Base-by-base conservation (phyloP, 2,888 invertebrate genomes). In the Pyrrhia umbra region DNA sequence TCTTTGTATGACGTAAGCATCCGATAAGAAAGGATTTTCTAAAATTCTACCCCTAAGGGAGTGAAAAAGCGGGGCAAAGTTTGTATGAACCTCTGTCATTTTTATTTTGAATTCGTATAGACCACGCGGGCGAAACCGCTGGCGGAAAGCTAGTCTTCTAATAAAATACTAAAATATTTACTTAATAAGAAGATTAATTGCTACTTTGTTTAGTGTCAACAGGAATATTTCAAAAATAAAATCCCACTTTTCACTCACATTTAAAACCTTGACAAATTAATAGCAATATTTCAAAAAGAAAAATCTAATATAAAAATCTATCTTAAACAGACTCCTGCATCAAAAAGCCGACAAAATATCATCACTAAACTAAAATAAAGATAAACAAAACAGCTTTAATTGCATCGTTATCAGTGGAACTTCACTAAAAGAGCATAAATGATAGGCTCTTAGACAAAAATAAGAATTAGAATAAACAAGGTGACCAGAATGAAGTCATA, bases 401-500 rank as follows among this genome's bases (percentile, higher is more conserved):
- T 78, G 81, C 83, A 72, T 83, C 83, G 75, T 87, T 89, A 89
- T 87, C 85, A 82, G 55, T 71, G 16, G 55, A 69, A 68, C 65
- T 58, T 55, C 61, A 66, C 68, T 51, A 42, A 61, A 55, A 46
- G 51, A 65, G 45, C 81, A 80, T 84, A 85, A 75, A 81, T 69
- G 75, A 79, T 77, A 76, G 75, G 80, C 79, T 78, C 77, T 79
- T 76, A 83, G 79, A 74, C 55, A 62, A 83, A 83, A 85, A 83
- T 83, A 75, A 80, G 81, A 84, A 84, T 85, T 86, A 83, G 88
- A 90, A 90, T 87, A 88, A 89, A 90, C 89, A 88, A 83, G 88
- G 87, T 86, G 87, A 88, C 85, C 82, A 84, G 88, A 87, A 94
- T 94, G 88, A 93, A 95, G 94, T 89, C 84, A 94, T 95, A 94